Evolutionary conservation across 1,140 invertebrate genomes (phyloP).

Genomic region (Lamellibrachia luymesi): DNA sequence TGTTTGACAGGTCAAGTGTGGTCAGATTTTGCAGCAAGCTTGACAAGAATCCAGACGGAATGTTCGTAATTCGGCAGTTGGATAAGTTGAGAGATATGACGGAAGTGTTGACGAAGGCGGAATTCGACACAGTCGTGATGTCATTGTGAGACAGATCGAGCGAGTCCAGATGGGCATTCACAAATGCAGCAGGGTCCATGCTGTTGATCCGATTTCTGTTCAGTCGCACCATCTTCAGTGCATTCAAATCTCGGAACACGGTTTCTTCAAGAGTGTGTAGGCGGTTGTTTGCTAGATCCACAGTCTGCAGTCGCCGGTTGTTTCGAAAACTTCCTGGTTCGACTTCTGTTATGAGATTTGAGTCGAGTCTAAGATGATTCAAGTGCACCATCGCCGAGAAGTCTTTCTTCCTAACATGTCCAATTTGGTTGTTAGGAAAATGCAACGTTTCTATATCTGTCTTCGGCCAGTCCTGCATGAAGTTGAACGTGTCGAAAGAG

Average conservation of each 20-base stretch:
- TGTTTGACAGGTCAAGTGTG: neutral
- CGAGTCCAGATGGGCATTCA: neutral
- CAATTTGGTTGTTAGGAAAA: neutral
- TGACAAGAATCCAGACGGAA: neutral
- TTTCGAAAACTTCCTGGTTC: neutral
- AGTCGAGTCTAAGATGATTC: neutral
- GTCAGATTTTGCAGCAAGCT: neutral
- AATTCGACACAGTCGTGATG: neutral
- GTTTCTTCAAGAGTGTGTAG: neutral
- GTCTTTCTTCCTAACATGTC: neutral
- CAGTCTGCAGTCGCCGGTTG: neutral
- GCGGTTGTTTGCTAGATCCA: neutral
- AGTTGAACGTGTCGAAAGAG: neutral
- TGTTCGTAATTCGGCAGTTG: neutral
- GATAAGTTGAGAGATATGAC: neutral
- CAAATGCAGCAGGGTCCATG: neutral
- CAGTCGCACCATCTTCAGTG: neutral
- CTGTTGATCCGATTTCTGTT: neutral
- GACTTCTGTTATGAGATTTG: neutral
- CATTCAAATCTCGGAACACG: neutral
- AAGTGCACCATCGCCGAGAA: neutral
- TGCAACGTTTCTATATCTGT: neutral
- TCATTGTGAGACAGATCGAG: neutral
- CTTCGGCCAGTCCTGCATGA: neutral
- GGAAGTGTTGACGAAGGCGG: neutral